phyloP scores from a whole-genome alignment of 2,113 vertebrate species.

The Cyprinodon variegatus region DNA sequence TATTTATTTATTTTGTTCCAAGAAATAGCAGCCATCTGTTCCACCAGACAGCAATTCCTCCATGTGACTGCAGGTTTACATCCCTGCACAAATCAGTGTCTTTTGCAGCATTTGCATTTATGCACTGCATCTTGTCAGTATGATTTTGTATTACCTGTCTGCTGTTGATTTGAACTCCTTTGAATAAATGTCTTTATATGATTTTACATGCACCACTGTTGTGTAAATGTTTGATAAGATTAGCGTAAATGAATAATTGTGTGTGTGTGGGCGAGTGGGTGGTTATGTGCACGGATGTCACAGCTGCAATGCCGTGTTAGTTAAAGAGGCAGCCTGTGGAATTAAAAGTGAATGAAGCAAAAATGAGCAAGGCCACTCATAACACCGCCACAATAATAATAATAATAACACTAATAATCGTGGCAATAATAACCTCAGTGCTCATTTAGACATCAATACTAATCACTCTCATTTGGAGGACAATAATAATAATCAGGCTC shows the following conservation, averaged over 20 bases:
- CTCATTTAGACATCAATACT: constrained; percentile 82
- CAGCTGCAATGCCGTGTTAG: constrained; percentile 20
- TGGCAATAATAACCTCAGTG: constrained; percentile 70
- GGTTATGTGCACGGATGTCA: constrained; percentile 5
- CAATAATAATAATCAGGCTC: constrained; percentile 81
- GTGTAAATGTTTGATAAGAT: constrained; percentile 22
- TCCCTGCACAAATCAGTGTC: not conserved
- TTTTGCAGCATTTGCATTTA: not conserved
- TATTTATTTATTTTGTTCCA: constrained; percentile 60
- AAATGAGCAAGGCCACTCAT: constrained; percentile 59
- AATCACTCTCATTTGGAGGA: constrained; percentile 81
- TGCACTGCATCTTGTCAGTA: not conserved
- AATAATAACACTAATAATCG: constrained; percentile 74
- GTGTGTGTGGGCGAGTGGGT: not conserved
- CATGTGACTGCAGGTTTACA: constrained; percentile 17
- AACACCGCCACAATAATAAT: constrained; percentile 64
- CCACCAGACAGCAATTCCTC: constrained; percentile 38
- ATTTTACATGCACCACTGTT: not conserved
- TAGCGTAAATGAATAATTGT: not conserved
- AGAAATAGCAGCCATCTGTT: constrained; percentile 56
- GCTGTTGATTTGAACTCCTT: not conserved
- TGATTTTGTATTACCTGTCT: not conserved
- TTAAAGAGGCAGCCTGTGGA: constrained; percentile 69
- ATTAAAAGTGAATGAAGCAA: constrained; percentile 76
- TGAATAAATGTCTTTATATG: constrained; percentile 1